A percentile compares a stretch with the other conserved stretches of the same genome.
Conservation (phyloP, 2,113 vertebrate genomes). For the Pangasianodon hypophthalmus region DNA sequence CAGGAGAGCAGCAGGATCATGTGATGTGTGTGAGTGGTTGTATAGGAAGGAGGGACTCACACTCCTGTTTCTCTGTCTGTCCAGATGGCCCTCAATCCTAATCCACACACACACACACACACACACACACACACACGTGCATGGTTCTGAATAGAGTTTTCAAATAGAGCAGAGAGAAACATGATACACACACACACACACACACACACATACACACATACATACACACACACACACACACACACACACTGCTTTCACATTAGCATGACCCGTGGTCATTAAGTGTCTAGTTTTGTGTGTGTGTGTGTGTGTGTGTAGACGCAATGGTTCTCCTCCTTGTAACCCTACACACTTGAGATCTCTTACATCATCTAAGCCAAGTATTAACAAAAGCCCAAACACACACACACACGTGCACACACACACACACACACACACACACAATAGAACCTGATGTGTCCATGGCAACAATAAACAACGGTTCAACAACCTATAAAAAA, state of each 20-base stretch:
- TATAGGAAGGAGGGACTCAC: conserved; percentile 1
- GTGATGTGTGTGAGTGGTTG: not conserved
- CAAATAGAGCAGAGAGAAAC: no score
- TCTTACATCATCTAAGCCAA: conserved; percentile 18
- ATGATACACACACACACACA: conserved; percentile 37
- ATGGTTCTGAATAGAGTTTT: no score
- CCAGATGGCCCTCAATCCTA: conserved; percentile 77
- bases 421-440: conserved; percentile 10
- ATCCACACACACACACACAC: conserved; percentile 59
- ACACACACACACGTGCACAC: conserved; percentile 35
- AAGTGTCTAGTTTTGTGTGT: conserved; percentile 9
- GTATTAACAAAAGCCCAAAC: conserved; percentile 35
- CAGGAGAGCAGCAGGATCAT: not conserved
- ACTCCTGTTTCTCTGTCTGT: conserved; percentile 57
- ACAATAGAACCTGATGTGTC: not conserved
- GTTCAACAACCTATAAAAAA: conserved; percentile 23
- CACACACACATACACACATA: conserved; percentile 45
- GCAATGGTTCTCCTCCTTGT: not conserved
- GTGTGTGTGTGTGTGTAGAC: not conserved
- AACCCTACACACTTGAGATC: conserved; percentile 13
- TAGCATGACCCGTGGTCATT: not conserved
- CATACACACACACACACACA: conserved; percentile 33
- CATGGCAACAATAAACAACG: conserved; percentile 25
- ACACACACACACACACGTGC: conserved; percentile 55
- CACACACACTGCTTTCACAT: conserved; percentile 36